Base-by-base conservation (phyloP, 2,113 vertebrate genomes). In the Mirounga angustirostris region DNA sequence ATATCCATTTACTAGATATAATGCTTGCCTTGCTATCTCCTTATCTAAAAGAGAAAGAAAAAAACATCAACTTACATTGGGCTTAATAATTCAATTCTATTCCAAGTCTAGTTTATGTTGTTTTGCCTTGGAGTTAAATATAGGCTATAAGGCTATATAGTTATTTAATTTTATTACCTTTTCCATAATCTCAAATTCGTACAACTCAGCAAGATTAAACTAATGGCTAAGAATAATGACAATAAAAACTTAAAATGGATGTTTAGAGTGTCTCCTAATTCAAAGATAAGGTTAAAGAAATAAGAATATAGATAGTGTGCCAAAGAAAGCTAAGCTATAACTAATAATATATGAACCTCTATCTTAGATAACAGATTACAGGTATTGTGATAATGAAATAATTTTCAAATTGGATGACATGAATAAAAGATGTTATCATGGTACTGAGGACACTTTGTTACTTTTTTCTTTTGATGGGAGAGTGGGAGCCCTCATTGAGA, bases 1-100 rank as follows among this genome's bases (percentile, higher is more conserved):
- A 98, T 99, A 99, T 58, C 99, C 99, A 0, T 99, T 99, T 97
- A 99, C 90, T 98, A 99, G 92, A 73, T 97, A 97, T 98, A 99
- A 89, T 21, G 99, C 99, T 0, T 98, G 98, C 96, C 98, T 98
- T 52, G 99, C 99, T 0, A 97, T 96, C 84, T 99, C 98, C 0
- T 40, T 33, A 91, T 99, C 99, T 99, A 98, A 96, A 98, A 98
- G 30, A 80, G 96, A 83, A 96, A 90, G 80, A 94, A 93, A 59
- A n/a, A 43, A 91, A 90, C 54, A 95, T 0, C 9, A 92, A 67
- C 52, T 79, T 95, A 95, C 36, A 67, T 22, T 50, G 52, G 71
- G 26, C 2, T 86, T 76, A 94, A 84, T n/a, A 94, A 96, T 85
- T 94, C 30, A 88, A 92, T 96, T 97, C 71, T 89, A 93, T 74